Conservation (phyloP, 1,140 invertebrate genomes). For the Achroia grisella region DNA sequence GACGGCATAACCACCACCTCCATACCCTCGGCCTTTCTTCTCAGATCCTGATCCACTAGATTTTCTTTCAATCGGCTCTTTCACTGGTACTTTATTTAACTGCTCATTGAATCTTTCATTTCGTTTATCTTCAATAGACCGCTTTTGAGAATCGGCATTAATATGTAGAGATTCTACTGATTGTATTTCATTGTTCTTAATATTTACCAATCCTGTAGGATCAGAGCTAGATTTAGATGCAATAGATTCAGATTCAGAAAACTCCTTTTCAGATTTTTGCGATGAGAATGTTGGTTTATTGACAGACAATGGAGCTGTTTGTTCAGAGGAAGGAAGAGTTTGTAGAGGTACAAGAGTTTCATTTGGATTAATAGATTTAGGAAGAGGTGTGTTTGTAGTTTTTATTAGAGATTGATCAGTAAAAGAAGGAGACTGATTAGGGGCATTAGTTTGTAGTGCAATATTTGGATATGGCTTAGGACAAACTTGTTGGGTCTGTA, state of each 20-base stretch:
- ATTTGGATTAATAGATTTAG: constrained; percentile 22
- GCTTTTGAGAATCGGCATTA: constrained; percentile 32
- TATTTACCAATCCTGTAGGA: constrained; percentile 22
- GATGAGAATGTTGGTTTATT: constrained; percentile 30
- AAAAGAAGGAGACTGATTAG: constrained; percentile 30
- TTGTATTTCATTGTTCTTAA: constrained; percentile 30
- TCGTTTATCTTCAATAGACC: constrained; percentile 45
- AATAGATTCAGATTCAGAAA: constrained; percentile 53
- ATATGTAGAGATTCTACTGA: constrained; percentile 35
- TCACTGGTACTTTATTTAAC: constrained; percentile 44
- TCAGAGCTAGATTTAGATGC: constrained; percentile 49
- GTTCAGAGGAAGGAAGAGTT: constrained; percentile 35
- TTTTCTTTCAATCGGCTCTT: constrained; percentile 67
- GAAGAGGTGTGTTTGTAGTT: constrained; percentile 18
- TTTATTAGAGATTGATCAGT: constrained; percentile 28
- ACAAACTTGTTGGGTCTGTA: constrained; percentile 30
- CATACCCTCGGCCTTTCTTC: constrained; percentile 64
- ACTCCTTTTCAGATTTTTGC: constrained; percentile 52
- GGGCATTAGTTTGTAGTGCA: constrained; percentile 27
- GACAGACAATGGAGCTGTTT: constrained; percentile 20
- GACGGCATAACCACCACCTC: constrained; percentile 52
- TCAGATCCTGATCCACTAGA: constrained; percentile 71
- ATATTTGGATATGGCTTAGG: constrained; percentile 24
- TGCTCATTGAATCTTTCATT: constrained; percentile 49
- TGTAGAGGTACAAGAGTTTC: constrained; percentile 22